Evolutionary conservation across 2,113 vertebrate species (phyloP), one percentile per base, ranked within the genome.

Genomic region (Scatophagus argus): DNA sequence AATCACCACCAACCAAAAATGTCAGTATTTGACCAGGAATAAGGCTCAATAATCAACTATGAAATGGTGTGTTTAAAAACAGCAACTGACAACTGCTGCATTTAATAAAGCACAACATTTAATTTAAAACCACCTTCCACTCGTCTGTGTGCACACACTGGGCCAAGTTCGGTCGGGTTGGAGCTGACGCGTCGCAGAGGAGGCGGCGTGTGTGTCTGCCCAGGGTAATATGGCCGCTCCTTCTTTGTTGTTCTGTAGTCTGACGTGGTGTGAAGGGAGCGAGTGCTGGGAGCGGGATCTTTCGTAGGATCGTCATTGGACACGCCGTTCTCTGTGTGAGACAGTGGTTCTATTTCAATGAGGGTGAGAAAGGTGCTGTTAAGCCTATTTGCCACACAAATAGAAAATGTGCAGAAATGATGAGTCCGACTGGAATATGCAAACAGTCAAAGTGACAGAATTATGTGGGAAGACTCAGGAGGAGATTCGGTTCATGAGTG

Each of bases 71-170:
- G n/a, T n/a, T n/a, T n/a, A n/a, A n/a, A n/a, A n/a, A n/a, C n/a
- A n/a, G n/a, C n/a, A n/a, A n/a, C n/a, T n/a, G n/a, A n/a, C n/a
- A n/a, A n/a, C n/a, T n/a, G n/a, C n/a, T n/a, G n/a, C n/a, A n/a
- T n/a, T n/a, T n/a, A n/a, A n/a, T n/a, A n/a, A n/a, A n/a, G n/a
- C n/a, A n/a, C n/a, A n/a, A n/a, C n/a, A n/a, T n/a, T n/a, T n/a
- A n/a, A n/a, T n/a, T n/a, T n/a, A n/a, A n/a, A 54, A 62, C 2
- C 91, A 99, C 97, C 97, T 95, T 99, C 97, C 84, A 95, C 96
- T 88, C 94, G 92, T 91, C 92, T 95, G 83, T 96, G 96, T 12
- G 94, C 76, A 67, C 93, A 92, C 41, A 88, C 87, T 77, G 92
- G 87, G 8, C 89, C 90, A n/a, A 94, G 87, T 81, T 98, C 96